These are phyloP conservation scores for Paramuricea clavata DNA, from an alignment of 92 coral and sea anemone species.

Conservation along the genomic window DNA sequence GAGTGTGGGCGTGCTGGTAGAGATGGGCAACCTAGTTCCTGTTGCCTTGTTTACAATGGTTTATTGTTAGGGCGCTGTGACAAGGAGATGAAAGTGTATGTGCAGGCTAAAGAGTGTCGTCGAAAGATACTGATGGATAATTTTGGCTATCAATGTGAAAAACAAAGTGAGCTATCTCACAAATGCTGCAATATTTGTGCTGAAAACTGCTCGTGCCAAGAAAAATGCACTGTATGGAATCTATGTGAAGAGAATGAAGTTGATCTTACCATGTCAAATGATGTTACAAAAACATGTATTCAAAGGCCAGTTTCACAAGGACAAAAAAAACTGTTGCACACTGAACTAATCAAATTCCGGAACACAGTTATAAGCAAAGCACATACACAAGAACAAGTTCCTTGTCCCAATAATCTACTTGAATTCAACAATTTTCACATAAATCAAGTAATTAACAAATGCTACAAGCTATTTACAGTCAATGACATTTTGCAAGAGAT, in stretches of 20 bases:
- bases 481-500: constrained; percentile 56
- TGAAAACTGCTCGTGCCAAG: constrained; percentile 50
- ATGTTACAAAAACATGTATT: background rate
- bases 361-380: constrained; percentile 10
- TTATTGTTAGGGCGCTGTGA: constrained; percentile 44
- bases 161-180: constrained; percentile 27
- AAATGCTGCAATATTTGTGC: constrained; percentile 67
- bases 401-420: constrained; percentile 72
- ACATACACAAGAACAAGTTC: constrained; percentile 53
- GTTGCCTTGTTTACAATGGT: no score
- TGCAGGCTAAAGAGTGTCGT: constrained; percentile 45
- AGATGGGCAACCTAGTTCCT: constrained; percentile 55
- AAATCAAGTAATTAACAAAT: constrained; percentile 60
- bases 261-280: background rate
- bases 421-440: constrained; percentile 76
- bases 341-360: constrained; percentile 25
- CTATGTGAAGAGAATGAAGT: constrained; percentile 8
- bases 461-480: constrained; percentile 57
- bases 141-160: constrained; percentile 37
- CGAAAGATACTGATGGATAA: constrained; percentile 43
- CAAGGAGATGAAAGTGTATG: constrained; percentile 42
- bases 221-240: constrained; percentile 47
- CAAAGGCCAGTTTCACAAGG: constrained; percentile 29
- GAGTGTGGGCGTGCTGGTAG: constrained; percentile 49
- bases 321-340: constrained; percentile 30